Conservation (phyloP, 2,888 invertebrate genomes). For the Pimpla rufipes region DNA sequence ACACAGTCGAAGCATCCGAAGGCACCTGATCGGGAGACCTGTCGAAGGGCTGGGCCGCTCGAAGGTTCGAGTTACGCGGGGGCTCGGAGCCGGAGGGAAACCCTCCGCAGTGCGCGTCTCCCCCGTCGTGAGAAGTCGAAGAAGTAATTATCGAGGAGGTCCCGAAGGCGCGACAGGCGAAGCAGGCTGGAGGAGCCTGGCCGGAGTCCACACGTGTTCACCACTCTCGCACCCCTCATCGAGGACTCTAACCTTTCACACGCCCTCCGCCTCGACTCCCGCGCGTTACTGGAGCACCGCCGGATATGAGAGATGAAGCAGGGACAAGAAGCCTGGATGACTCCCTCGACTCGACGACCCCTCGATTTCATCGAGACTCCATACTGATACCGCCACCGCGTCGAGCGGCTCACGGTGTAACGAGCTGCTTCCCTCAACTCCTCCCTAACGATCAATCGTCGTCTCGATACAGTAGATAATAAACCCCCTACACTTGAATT, state of each 20-base stretch:
- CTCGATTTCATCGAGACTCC: conserved; percentile 50
- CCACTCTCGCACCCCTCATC: conserved; percentile 71
- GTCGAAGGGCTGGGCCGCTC: conserved; percentile 33
- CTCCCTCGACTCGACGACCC: conserved; percentile 45
- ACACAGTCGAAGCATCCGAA: conserved; percentile 12
- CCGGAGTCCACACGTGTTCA: conserved; percentile 75
- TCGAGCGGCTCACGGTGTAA: conserved; percentile 6
- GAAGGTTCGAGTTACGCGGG: conserved; percentile 53
- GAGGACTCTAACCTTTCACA: conserved; percentile 80
- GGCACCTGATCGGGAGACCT: conserved; percentile 56
- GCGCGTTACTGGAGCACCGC: conserved; percentile 23
- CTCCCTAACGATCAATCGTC: conserved; percentile 23
- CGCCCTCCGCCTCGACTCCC: conserved; percentile 71
- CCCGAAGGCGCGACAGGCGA: conserved; percentile 30
- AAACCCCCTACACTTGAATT: background rate
- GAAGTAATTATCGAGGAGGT: conserved; percentile 72
- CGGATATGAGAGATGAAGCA: conserved; percentile 52
- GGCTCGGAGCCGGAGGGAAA: conserved; percentile 3
- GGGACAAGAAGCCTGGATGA: conserved; percentile 57
- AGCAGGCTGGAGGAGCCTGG: conserved; percentile 50
- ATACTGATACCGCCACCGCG: conserved; percentile 31
- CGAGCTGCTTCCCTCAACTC: conserved; percentile 17
- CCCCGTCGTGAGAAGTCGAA: conserved; percentile 65
- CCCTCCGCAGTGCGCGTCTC: conserved; percentile 28
- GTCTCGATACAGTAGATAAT: conserved; percentile 11